These are phyloP conservation scores for Butorides virescens DNA, from an alignment of 2,113 vertebrate species.

Conservation along the genomic window DNA sequence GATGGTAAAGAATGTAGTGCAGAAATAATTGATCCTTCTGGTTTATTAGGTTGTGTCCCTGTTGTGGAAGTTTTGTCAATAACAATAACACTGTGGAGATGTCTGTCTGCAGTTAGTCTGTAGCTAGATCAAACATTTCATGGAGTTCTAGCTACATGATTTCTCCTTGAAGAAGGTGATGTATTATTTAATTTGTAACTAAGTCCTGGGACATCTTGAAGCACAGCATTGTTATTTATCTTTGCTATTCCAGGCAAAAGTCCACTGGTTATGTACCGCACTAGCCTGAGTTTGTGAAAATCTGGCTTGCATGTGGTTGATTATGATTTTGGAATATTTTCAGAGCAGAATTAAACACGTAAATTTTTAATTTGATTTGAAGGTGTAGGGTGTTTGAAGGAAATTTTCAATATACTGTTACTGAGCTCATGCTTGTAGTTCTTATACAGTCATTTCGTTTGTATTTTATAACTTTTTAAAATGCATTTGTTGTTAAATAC, in stretches of 20 bases:
- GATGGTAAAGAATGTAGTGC: neutral
- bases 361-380: neutral
- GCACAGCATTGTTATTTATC: slow-evolving; percentile 27
- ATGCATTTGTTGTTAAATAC: neutral
- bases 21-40: slow-evolving; percentile 52
- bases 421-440: neutral
- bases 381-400: neutral
- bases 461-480: neutral
- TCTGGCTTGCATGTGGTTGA: neutral
- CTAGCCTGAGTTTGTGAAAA: slow-evolving; percentile 8
- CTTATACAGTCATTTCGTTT: neutral
- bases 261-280: neutral
- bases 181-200: slow-evolving; percentile 64
- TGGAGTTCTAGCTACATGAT: neutral
- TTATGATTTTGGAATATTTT: slow-evolving; percentile 40
- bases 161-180: slow-evolving; percentile 62
- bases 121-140: slow-evolving; percentile 28
- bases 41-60: slow-evolving; percentile 51
- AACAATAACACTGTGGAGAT: slow-evolving; percentile 22
- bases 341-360: neutral
- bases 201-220: slow-evolving; percentile 36
- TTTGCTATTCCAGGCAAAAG: slow-evolving; percentile 3
- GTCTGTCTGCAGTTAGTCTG: slow-evolving; percentile 29
- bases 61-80: slow-evolving; percentile 57
- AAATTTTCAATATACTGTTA: neutral